Conservation (phyloP, 2,888 invertebrate species). For the Trisateles emortualis region DNA sequence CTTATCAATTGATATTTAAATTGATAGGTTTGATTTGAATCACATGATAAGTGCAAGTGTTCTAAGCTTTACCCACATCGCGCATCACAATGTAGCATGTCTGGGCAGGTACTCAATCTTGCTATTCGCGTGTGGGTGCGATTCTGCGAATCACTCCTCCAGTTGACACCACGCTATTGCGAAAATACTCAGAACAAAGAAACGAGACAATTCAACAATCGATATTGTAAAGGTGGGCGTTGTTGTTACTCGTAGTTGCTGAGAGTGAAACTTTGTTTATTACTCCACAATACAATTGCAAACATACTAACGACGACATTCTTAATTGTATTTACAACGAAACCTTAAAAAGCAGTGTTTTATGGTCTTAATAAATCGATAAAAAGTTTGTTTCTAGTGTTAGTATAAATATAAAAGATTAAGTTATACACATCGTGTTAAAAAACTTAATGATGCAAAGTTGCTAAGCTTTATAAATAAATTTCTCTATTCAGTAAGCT, state of each 20-base stretch:
- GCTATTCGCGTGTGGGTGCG: conserved; percentile 21
- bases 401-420: no score
- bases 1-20: no score
- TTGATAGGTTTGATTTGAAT: no score
- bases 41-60: background rate
- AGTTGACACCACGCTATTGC: conserved; percentile 22
- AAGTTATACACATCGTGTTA: no score
- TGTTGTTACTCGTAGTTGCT: background rate
- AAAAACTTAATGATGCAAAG: no score
- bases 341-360: no score
- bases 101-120: conserved; percentile 1
- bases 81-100: conserved; percentile 4
- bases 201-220: conserved; percentile 2
- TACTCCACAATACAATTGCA: background rate
- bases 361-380: no score
- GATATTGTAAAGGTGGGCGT: conserved; percentile 1
- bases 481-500: background rate
- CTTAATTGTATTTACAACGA: background rate
- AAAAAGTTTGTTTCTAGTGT: no score
- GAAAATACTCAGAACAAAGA: conserved; percentile 9
- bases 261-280: conserved; percentile 3
- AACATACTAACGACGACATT: background rate
- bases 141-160: conserved; percentile 26
- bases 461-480: background rate
- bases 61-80: background rate